Evolutionary conservation across 2,888 invertebrate species (phyloP).

Genomic region (Furcula furcula): DNA sequence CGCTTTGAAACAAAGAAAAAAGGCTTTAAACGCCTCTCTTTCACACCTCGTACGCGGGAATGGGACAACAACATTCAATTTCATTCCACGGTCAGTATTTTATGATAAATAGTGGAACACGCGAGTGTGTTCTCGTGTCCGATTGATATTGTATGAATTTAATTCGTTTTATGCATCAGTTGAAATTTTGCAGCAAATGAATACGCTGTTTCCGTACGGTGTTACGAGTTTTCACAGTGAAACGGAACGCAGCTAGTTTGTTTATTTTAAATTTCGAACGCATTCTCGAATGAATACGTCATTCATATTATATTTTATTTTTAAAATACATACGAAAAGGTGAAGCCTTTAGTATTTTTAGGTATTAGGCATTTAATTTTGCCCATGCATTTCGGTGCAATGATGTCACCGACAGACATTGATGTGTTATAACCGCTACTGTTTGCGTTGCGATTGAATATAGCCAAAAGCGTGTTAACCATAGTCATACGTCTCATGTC

Average conservation of each 20-base stretch:
- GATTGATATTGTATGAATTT: slow-evolving; percentile 71
- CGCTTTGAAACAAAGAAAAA: slow-evolving; percentile 59
- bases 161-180: slow-evolving; percentile 65
- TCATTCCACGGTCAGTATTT: slow-evolving; percentile 58
- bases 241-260: slow-evolving; percentile 24
- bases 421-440: too few species aligned
- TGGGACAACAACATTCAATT: slow-evolving; percentile 52
- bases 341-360: too few species aligned
- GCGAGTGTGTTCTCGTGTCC: slow-evolving; percentile 71
- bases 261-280: slow-evolving; percentile 20
- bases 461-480: too few species aligned
- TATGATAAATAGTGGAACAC: slow-evolving; percentile 72
- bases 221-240: slow-evolving; percentile 35
- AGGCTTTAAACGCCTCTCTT: slow-evolving; percentile 31
- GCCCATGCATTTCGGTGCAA: too few species aligned
- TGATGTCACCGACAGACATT: too few species aligned
- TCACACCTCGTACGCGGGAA: slow-evolving; percentile 33
- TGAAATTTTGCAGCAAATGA: slow-evolving; percentile 54
- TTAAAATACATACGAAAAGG: too few species aligned
- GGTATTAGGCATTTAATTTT: too few species aligned
- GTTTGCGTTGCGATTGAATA: too few species aligned
- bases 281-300: slow-evolving; percentile 26
- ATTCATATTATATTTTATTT: slow-evolving; percentile 6
- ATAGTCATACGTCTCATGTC: too few species aligned
- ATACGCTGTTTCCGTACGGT: slow-evolving; percentile 40